phyloP scores from a whole-genome alignment of 35 echinoderm and acorn worm genomes.

The Ophioderma brevispina region DNA sequence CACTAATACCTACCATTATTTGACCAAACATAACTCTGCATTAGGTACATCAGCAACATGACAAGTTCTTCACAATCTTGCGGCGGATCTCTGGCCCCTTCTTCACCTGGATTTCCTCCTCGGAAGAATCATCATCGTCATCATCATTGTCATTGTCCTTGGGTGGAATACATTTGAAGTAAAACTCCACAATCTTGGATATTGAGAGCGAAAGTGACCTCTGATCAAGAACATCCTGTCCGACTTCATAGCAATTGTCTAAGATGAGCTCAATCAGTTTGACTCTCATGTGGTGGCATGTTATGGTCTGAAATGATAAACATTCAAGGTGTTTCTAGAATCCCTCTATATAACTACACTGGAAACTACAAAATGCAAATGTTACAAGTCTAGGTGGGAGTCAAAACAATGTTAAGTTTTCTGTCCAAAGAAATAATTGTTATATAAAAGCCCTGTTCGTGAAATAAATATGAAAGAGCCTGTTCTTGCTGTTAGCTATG shows the following conservation, averaged over 20 bases:
- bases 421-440: no score
- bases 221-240: background rate
- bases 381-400: no score
- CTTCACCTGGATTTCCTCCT: background rate
- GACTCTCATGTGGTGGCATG: conserved; percentile 15
- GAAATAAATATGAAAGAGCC: no score
- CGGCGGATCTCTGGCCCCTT: background rate
- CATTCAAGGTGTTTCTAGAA: no score
- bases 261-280: conserved; percentile 32
- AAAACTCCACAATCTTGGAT: background rate
- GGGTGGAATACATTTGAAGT: conserved; percentile 2
- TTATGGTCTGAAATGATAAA: conserved; percentile 21
- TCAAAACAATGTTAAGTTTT: no score
- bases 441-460: no score
- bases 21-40: conserved; percentile 29
- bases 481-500: no score
- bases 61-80: conserved; percentile 27
- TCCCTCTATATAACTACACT: no score
- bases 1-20: conserved; percentile 12
- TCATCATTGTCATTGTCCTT: background rate
- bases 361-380: no score
- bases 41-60: conserved; percentile 24
- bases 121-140: background rate
- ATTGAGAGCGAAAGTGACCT: background rate
- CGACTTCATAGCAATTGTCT: background rate